Conservation (phyloP, 2,888 invertebrate genomes). For the Gortyna flavago region DNA sequence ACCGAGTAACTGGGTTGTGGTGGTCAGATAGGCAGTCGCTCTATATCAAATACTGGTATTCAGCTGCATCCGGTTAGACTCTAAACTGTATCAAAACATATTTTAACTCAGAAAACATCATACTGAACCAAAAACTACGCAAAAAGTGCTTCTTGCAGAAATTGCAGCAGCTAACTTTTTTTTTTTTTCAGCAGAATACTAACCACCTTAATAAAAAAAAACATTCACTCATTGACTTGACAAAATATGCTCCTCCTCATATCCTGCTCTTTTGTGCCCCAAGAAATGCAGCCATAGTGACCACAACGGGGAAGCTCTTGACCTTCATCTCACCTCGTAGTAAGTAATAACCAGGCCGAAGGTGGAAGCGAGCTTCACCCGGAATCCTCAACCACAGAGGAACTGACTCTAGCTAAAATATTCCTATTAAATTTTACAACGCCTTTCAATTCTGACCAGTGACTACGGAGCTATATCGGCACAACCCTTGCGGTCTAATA, state of each 20-base stretch:
- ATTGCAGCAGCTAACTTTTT: background rate
- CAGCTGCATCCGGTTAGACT: too few relatives aligned
- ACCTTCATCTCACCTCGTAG: background rate
- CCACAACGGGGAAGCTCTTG: too few relatives aligned
- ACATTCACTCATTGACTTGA: too few relatives aligned
- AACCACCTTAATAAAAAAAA: background rate
- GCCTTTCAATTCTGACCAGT: conserved; percentile 33
- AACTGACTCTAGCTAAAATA: background rate
- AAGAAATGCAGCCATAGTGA: background rate
- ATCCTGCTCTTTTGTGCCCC: background rate
- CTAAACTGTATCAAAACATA: too few relatives aligned
- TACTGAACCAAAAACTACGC: background rate
- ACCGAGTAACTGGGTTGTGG: too few relatives aligned
- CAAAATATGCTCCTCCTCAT: too few relatives aligned
- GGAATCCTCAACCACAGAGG: background rate
- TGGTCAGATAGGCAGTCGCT: too few relatives aligned
- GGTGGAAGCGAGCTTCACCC: background rate
- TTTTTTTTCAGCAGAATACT: background rate
- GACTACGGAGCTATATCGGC: conserved; percentile 32
- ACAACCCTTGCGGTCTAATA: conserved; percentile 58
- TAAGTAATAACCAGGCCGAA: background rate
- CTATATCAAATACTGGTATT: too few relatives aligned
- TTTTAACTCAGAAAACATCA: background rate
- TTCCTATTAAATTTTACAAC: background rate
- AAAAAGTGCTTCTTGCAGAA: background rate